Evolutionary conservation across 2,888 invertebrate species (phyloP), one percentile per base, ranked within the genome.

Genomic region (Eilema caniola): DNA sequence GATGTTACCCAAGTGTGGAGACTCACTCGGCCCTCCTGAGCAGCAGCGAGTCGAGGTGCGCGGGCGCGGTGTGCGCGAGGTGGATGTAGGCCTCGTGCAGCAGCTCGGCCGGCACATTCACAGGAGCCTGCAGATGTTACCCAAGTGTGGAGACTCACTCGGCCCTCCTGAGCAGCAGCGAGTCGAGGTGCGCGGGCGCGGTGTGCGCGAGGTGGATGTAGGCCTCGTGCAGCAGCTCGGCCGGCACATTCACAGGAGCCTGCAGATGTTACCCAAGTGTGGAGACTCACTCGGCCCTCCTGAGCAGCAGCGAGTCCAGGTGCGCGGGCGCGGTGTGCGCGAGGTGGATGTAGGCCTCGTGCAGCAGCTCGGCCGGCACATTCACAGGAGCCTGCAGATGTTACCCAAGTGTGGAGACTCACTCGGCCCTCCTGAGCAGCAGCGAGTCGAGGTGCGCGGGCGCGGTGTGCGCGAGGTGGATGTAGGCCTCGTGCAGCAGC

Each of bases 1-100:
- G 12, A 37, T 37, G 33, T 37, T 1, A 12, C 33, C 1, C 12
- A 12, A 12, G 33, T 37, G 5, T 16, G 28, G 23, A 16, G 28
- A 96, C 96, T 90, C 62, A 95, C 95, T 94, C 95, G 11, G 95
- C 95, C 72, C 93, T 93, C 90, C 91, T 86, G 86, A 94, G 92
- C 78, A 97, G 94, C 81, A 97, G 87, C 67, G 95, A 95, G 91
- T 99, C 98, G 59, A 99, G 96, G 68, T 97, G 97, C 77, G 97
- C 97, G 0, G 99, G 98, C 91, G 98, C 97, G 24, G 96, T 96
- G 89, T 98, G 98, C 94, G 98, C 96, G 93, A 99, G 96, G 86
- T 98, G 97, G 16, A 98, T 96, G 90, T 98, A 98, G 11, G 98
- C 97, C 87, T 98, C 98, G 89, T 99, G 98, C 79, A 99, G 95